Base-by-base conservation (phyloP, 2,888 invertebrate genomes). In the Leucoma salicis region DNA sequence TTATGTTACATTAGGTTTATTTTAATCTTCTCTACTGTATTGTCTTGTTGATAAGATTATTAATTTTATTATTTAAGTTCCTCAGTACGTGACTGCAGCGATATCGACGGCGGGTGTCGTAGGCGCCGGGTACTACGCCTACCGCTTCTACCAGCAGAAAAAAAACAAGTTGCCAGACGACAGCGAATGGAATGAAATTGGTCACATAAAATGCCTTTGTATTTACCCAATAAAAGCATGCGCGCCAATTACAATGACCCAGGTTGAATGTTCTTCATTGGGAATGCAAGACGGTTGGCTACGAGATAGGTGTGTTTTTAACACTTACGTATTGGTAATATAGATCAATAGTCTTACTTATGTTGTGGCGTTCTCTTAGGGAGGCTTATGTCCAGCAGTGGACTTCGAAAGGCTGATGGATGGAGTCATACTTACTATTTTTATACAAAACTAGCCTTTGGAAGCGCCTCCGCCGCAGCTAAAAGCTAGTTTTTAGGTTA, bases 141-240 rank as follows among this genome's bases (percentile, higher is more conserved):
- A 82, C 46, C 63, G 68, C 11, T 31, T 66, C 6, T 81, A 76
- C 46, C 68, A 72, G 42, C 56, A 73, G 8, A 42, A 50, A 13
- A 52, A 66, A 49, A 46, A 46, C 1, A 75, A 62, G 43, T 46
- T 90, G 10, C 92, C 92, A 0, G 29, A 12, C 4, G 29, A 29
- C 8, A 73, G 75, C 12, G 72, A 85, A 48, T 93, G 93, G 93
- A 82, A 81, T 27, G 82, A 87, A 63, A 90, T 92, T 14, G 93
- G 93, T 0, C 90, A 89, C 39, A 68, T 93, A 3, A 88, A 86
- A 51, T 83, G 90, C 31, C 63, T 93, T 3, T 78, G 89, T 43
- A 77, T 85, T 4, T 93, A 90, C 57, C 93, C 93, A 0, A 81
- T 93, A 10, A 93, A 93, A 68, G 93, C 93, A 0, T 90, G 92